Evolutionary conservation across 2,888 invertebrate species (phyloP), one percentile per base, ranked within the genome.

Genomic region (Eupithecia inturbata): DNA sequence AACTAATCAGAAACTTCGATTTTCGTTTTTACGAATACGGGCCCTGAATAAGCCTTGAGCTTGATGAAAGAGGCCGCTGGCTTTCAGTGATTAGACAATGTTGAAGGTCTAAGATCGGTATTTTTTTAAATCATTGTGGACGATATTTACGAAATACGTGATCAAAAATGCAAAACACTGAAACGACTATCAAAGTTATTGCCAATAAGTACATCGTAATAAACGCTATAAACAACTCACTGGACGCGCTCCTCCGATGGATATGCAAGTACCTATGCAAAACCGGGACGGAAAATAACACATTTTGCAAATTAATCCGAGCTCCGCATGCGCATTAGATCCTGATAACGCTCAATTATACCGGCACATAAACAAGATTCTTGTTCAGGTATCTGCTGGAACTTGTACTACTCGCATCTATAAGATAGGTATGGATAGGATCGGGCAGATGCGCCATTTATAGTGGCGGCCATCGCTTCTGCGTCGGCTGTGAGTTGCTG

Each of bases 291-390:
- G 57, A 57, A 57, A 36, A 62, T 72, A 67, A 67, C 71, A 69
- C 69, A 67, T 68, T 72, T 62, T 75, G 70, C 67, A 67, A 72
- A 72, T 69, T 67, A 75, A 75, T 75, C 69, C 62, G 66, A 57
- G 60, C 49, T 33, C 62, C 26, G 28, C 39, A 69, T 19, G 31
- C 62, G 69, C 69, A 72, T 75, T 72, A 75, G 69, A 71, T 74
- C 49, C 70, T 33, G 73, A 74, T 74, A 64, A 63, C 69, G 62
- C 67, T 75, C 71, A 74, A 75, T 75, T 75, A 69, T 28, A 62
- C 49, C 69, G 69, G 60, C 64, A 66, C 74, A 70, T 75, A 72
- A 75, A 75, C 67, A 67, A 60, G 64, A 68, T 74, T 71, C 66
- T 66, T 49, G 71, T 66, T 68, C 57, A 57, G 10, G 16, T 49